Evolutionary conservation across 1,140 invertebrate species (phyloP), one percentile per base, ranked within the genome.

Genomic region (Drosophila pseudoobscura): DNA sequence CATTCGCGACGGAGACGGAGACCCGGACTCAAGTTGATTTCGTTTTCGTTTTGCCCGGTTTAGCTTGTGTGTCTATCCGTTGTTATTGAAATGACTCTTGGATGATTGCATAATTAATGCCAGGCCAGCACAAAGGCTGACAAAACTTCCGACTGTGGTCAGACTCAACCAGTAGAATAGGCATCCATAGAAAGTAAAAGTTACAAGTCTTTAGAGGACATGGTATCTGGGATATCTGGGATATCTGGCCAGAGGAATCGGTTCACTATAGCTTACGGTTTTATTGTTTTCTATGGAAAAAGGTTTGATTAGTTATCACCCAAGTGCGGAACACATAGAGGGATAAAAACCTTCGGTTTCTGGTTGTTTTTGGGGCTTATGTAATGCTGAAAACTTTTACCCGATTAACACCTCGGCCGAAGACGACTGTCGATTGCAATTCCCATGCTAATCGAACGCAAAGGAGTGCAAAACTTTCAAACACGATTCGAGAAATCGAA

Each of bases 381-480:
- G 43, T 41, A 71, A 71, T 22, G 13, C 11, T 26, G 0, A 22
- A 43, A 56, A 71, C 68, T 71, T 71, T 71, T 71, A 71, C 55
- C 31, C 41, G 54, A 71, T 71, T 71, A 71, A 70, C 68, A 71
- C 68, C 65, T 70, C 43, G 31, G 43, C 17, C 61, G 8, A 63
- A 35, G 61, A 47, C 58, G 39, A 24, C 41, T 39, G 24, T 9
- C 17, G 65, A 71, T 70, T 71, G 66, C 68, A 71, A 60, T 71
- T 71, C 47, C 68, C 68, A 71, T 71, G 65, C 68, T 71, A 71
- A 71, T 71, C 65, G 63, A 68, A 35, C 24, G 22, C 63, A 15
- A 47, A 68, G 47, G 68, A 71, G 68, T 71, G 65, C 55, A 71
- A 71, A 71, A 71, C 68, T 71, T 71, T 71, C 68, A 71, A 60